Evolutionary conservation across 1,140 invertebrate genomes (phyloP), one percentile per base, ranked within the genome.

Genomic region (Drosophila tristis): DNA sequence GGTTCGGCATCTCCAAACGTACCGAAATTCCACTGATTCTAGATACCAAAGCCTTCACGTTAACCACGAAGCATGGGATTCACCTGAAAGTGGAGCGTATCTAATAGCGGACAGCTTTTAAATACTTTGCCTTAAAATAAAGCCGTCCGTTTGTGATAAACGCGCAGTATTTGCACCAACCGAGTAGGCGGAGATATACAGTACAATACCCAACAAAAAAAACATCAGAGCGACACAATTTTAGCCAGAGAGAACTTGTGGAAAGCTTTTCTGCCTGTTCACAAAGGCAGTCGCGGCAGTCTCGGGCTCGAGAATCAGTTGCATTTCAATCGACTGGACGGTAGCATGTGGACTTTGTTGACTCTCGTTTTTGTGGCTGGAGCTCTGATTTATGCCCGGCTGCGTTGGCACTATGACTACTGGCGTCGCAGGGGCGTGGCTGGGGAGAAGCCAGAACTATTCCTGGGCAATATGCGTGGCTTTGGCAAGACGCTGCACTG

Each of bases 391-490:
- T 91, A 71, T 66, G 13, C 44, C 9, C 66, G 66, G 59, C 49
- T 91, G 0, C 47, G 57, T 0, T 23, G 56, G 26, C 72, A 82
- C 9, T 91, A 80, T 26, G 72, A 59, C 50, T 94, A 93, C 66
- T 94, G 93, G 93, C 77, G 84, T 29, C 81, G 89, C n/a, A 68
- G 67, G 55, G 92, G 92, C n/a, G 90, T 94, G 6, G 73, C 84
- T 0, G 71, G 72, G 0, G 78, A 90, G 5, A 16, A 23, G 0
- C 89, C 91, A 0, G 13, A 25, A 2, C 64, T 57, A 1, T 59
- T 80, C 4, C 9, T 81, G 0, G 91, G 91, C 7, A 91, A 90
- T 55, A 79, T 91, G 80, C n/a, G 15, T 0, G 91, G 90, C 5
- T 60, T 91, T 20, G 79, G 71, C 1, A 63, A 57, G 2, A 54